These are phyloP conservation scores for Atherinosoma microstoma DNA, from an alignment of 2,797 vertebrate genomes.

Conservation along the genomic window DNA sequence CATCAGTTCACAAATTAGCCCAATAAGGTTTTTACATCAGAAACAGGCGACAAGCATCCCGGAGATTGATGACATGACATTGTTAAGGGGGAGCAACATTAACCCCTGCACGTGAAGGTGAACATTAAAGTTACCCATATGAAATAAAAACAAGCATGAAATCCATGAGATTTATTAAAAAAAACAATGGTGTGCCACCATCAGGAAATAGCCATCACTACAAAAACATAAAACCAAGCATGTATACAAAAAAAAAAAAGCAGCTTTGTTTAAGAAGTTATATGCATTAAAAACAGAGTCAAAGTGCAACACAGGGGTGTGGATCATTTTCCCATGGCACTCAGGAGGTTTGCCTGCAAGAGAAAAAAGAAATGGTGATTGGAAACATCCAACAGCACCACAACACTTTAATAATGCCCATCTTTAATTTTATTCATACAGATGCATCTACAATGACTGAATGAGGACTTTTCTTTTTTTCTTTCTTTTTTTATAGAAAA, in stretches of 20 bases:
- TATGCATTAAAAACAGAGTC: slow-evolving; percentile 4
- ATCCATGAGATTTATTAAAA: slow-evolving; percentile 59
- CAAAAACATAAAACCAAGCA: slow-evolving; percentile 54
- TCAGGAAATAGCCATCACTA: slow-evolving; percentile 37
- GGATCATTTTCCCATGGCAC: slow-evolving; percentile 78
- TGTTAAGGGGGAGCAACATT: neutral
- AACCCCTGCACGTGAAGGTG: neutral
- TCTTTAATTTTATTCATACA: neutral
- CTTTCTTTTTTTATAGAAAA: neutral
- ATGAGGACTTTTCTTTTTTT: too few species aligned
- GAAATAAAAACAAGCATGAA: slow-evolving; percentile 38
- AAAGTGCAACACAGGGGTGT: neutral
- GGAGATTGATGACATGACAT: neutral
- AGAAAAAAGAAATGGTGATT: neutral
- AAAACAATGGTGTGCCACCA: slow-evolving; percentile 47
- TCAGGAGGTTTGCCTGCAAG: slow-evolving; percentile 84
- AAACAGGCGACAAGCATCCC: fast-evolving
- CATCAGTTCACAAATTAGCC: neutral
- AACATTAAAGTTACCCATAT: neutral
- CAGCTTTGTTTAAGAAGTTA: slow-evolving; percentile 3
- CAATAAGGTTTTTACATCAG: neutral
- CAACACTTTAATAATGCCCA: neutral
- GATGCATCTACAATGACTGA: neutral
- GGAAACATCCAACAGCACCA: neutral
- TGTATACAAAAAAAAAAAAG: neutral